These are phyloP conservation scores for Pleuronectes platessa DNA, from an alignment of 2,113 vertebrate species.

Conservation along the genomic window DNA sequence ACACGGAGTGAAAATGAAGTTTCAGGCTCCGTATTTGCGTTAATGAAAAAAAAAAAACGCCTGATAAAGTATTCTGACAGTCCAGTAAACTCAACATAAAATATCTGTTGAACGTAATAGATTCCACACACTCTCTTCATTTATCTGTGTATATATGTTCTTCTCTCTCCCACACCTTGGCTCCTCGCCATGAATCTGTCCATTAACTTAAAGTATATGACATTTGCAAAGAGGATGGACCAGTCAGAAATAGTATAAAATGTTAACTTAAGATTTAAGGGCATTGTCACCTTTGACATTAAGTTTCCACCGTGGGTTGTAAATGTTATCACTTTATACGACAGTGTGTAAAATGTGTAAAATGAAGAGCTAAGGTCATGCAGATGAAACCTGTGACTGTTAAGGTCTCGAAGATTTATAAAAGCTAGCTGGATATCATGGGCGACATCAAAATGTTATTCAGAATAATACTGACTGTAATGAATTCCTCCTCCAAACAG, in stretches of 20 bases:
- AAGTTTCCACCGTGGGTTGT: not conserved
- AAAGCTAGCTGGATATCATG: not conserved
- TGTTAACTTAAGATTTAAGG: constrained; percentile 12
- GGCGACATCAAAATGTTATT: not conserved
- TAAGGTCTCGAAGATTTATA: not conserved
- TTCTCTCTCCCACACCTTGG: not conserved
- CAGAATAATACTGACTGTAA: not conserved
- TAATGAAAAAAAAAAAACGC: constrained; percentile 28
- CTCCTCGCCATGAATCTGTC: constrained; percentile 8
- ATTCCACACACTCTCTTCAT: constrained; percentile 33
- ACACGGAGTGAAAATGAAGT: constrained; percentile 41
- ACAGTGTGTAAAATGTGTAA: not conserved
- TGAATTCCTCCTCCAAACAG: not conserved
- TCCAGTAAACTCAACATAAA: constrained; percentile 64
- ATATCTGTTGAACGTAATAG: constrained; percentile 67
- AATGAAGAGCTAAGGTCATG: constrained; percentile 1
- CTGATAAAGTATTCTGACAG: constrained; percentile 71
- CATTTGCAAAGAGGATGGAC: constrained; percentile 30
- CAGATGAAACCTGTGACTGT: not conserved
- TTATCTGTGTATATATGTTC: constrained; percentile 31
- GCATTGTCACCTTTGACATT: constrained; percentile 13
- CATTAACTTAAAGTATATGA: constrained; percentile 8
- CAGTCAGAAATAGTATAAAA: constrained; percentile 13
- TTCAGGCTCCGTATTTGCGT: constrained; percentile 66
- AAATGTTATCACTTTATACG: constrained; percentile 22